These are phyloP conservation scores for Stenoptilia bipunctidactyla DNA, from an alignment of 2,888 invertebrate genomes.

Conservation along the genomic window DNA sequence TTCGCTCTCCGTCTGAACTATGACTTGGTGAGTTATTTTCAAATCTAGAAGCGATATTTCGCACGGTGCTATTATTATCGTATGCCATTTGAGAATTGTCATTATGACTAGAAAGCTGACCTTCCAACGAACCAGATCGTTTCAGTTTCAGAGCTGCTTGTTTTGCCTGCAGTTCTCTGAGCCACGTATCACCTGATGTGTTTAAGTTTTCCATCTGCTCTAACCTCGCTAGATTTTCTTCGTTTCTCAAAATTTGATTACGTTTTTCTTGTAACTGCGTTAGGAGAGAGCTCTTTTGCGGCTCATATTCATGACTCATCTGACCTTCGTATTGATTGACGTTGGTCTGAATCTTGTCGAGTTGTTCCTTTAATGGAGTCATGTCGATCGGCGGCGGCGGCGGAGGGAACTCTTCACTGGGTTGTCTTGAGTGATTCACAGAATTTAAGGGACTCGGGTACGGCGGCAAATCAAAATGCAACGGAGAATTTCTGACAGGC, in stretches of 20 bases:
- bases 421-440: conserved; percentile 84
- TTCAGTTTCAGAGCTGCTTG: conserved; percentile 71
- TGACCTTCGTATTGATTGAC: conserved; percentile 27
- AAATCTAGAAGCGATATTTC: conserved; percentile 86
- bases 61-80: conserved; percentile 70
- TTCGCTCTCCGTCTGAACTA: conserved; percentile 38
- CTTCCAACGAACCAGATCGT: conserved; percentile 45
- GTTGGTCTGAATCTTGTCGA: conserved; percentile 53
- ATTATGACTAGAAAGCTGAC: conserved; percentile 38
- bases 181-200: conserved; percentile 74
- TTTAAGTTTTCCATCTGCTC: conserved; percentile 35
- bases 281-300: conserved; percentile 59
- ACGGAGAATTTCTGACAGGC: conserved; percentile 45
- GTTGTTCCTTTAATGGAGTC: conserved; percentile 74
- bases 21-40: conserved; percentile 59
- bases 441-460: conserved; percentile 85
- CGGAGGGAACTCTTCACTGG: conserved; percentile 91
- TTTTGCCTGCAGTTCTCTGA: conserved; percentile 84
- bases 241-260: conserved; percentile 69
- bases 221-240: conserved; percentile 35
- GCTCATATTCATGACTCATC: conserved; percentile 37
- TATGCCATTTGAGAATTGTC: conserved; percentile 30
- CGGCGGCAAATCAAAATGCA: conserved; percentile 78
- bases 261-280: conserved; percentile 76
- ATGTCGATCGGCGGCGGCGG: conserved; percentile 86